These are phyloP conservation scores for Dendrolimus kikuchii DNA, from an alignment of 1,140 invertebrate genomes.

Conservation along the genomic window DNA sequence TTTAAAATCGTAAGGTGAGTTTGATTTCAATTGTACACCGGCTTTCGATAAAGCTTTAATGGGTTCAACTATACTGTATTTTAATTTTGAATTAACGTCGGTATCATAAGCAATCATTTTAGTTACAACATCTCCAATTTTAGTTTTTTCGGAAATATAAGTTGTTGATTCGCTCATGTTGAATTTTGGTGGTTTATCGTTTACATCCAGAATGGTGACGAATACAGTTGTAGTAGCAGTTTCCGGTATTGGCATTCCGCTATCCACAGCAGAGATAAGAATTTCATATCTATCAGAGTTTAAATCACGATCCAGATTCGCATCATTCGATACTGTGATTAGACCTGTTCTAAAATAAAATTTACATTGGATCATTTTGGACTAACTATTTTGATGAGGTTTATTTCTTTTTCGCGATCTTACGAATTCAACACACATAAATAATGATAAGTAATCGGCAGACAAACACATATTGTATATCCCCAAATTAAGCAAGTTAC, in stretches of 20 bases:
- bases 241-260: conserved; percentile 81
- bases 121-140: conserved; percentile 77
- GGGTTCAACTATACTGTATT: conserved; percentile 79
- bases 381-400: too few relatives aligned
- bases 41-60: conserved; percentile 83
- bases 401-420: too few relatives aligned
- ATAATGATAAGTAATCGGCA: too few relatives aligned
- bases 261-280: conserved; percentile 81
- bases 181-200: conserved; percentile 87
- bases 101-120: conserved; percentile 79
- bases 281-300: conserved; percentile 80
- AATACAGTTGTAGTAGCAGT: conserved; percentile 83
- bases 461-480: too few relatives aligned
- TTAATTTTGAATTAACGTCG: conserved; percentile 78
- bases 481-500: too few relatives aligned
- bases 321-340: conserved; percentile 82
- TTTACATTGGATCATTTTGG: background rate
- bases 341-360: conserved; percentile 75
- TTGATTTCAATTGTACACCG: conserved; percentile 77
- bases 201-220: conserved; percentile 84
- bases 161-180: conserved; percentile 73
- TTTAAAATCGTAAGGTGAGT: conserved; percentile 77
- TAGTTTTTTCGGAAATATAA: conserved; percentile 81
- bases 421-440: too few relatives aligned
- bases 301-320: conserved; percentile 80